Evolutionary conservation across 2,888 invertebrate species (phyloP), one percentile per base, ranked within the genome.

Genomic region (Eristalinus sepulchralis): DNA sequence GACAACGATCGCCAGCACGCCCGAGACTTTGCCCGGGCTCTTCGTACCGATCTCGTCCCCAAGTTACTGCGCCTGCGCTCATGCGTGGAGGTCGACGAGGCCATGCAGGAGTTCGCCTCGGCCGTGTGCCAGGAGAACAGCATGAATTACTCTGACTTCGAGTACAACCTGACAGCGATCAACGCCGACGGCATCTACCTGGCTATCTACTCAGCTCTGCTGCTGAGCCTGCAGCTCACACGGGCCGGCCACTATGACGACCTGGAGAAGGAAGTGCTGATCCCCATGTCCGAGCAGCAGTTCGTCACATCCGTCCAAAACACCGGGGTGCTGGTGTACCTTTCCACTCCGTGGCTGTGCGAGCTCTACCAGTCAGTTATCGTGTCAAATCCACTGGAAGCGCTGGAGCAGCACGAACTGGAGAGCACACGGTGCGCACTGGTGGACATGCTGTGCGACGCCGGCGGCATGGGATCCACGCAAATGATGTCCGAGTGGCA

Each of bases 161-260:
- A 93, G 84, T 95, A 94, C 91, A 95, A 95, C 89, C 94, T 95
- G 1, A 93, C 94, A 0, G 94, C 94, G 60, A 96, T 98, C 94
- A 98, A 98, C 92, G 98, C 98, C 0, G 98, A 98, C 92, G 98
- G 98, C 24, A 96, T 98, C 55, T 98, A 98, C 91, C 93, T 98
- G 86, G 97, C 98, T 0, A 97, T 97, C 0, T 98, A 97, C 91
- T 96, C 97, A 0, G 96, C 97, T 0, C 92, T 98, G 24, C 93
- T 97, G 60, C 93, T 98, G 0, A 97, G 97, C 90, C 93, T 98
- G 78, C 97, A 96, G 90, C 94, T 98, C 24, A 95, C 96, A 64
- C 94, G 95, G 82, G 94, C 94, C 55, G 96, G 96, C 70, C 97
- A 96, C 92, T 98, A 98, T 90, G 94, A 94, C 47, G 93, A 94